Evolutionary conservation across 2,797 vertebrate species (phyloP).

Genomic region (Lycodopsis pacificus): DNA sequence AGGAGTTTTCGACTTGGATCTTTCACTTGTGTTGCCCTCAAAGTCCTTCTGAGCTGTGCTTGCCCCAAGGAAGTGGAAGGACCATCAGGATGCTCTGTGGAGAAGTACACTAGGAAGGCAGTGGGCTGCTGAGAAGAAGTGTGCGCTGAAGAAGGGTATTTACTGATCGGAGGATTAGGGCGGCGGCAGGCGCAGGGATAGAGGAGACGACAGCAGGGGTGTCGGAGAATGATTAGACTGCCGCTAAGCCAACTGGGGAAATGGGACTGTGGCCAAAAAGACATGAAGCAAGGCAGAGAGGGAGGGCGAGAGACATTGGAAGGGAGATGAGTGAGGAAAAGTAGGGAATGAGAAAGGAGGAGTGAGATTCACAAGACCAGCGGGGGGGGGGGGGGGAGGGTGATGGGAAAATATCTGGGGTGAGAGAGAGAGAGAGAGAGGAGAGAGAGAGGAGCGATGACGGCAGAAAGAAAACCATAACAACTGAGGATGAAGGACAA

Average conservation of each 20-base stretch:
- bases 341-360: constrained; percentile 15
- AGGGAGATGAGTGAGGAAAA: constrained; percentile 20
- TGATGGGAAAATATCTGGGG: constrained; percentile 15
- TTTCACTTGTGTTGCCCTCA: constrained; percentile 40
- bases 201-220: constrained; percentile 79
- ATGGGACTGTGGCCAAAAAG: constrained; percentile 75
- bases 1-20: constrained; percentile 30
- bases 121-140: constrained; percentile 51
- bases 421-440: constrained; percentile 21
- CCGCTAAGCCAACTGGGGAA: constrained; percentile 81
- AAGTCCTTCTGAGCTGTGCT: constrained; percentile 20
- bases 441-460: constrained; percentile 27
- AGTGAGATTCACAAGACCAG: constrained; percentile 24
- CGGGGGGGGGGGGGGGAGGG: neutral
- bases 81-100: constrained; percentile 48
- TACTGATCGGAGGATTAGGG: constrained; percentile 83
- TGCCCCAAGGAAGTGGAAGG: constrained; percentile 42
- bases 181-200: constrained; percentile 63
- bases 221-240: constrained; percentile 81
- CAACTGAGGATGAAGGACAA: constrained; percentile 39
- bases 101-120: constrained; percentile 48
- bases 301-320: constrained; percentile 3
- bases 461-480: constrained; percentile 32
- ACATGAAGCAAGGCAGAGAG: constrained; percentile 51
- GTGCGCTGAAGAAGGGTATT: constrained; percentile 71